These are phyloP conservation scores for Hydrolagus colliei DNA, from an alignment of 2,797 vertebrate genomes.

Conservation along the genomic window DNA sequence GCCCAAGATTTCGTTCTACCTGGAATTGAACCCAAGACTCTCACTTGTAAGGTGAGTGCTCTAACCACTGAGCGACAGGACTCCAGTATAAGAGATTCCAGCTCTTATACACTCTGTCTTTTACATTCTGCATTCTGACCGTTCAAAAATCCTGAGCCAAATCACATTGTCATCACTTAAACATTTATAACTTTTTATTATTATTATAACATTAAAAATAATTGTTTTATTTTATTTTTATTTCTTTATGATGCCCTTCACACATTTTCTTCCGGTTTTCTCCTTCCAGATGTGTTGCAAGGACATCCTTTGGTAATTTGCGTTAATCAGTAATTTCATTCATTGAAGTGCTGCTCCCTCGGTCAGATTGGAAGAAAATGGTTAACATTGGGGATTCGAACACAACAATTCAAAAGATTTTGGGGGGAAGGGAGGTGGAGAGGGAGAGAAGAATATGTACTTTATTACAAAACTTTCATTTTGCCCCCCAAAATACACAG, in stretches of 20 bases:
- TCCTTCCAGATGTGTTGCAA: not conserved
- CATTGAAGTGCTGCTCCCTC: not conserved
- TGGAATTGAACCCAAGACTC: too few species aligned
- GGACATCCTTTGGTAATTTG: not conserved
- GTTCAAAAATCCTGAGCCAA: not conserved
- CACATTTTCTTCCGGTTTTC: not conserved
- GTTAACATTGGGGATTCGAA: not conserved
- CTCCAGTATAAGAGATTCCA: too few species aligned
- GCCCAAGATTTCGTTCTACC: too few species aligned
- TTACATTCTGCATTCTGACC: not conserved
- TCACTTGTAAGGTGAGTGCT: too few species aligned
- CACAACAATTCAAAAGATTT: not conserved
- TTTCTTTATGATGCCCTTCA: not conserved
- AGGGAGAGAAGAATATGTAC: too few species aligned
- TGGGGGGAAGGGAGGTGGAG: too few species aligned
- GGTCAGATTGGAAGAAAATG: not conserved
- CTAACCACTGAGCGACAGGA: too few species aligned
- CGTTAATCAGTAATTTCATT: not conserved
- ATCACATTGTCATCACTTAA: not conserved
- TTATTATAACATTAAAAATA: too few species aligned
- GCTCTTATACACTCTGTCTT: not conserved
- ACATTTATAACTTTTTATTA: not conserved
- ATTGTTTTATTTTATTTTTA: not conserved
- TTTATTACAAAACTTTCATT: too few species aligned
- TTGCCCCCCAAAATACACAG: too few species aligned